These are phyloP conservation scores for Xiphorhynchus elegans DNA, from an alignment of 2,113 vertebrate species.

Conservation along the genomic window DNA sequence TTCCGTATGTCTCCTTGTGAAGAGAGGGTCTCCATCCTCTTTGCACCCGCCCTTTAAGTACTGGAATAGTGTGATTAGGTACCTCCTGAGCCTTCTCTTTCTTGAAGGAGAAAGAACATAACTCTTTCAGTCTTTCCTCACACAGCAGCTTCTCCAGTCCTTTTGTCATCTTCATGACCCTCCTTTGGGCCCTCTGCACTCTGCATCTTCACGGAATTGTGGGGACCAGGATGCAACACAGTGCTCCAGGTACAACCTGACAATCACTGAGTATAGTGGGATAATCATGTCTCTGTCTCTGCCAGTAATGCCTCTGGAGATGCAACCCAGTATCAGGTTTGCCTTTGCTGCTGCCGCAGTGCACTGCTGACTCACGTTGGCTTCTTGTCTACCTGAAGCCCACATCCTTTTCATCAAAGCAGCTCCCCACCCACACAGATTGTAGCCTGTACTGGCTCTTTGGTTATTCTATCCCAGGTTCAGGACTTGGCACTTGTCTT, in stretches of 20 bases:
- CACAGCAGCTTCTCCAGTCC: not conserved
- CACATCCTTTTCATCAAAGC: not conserved
- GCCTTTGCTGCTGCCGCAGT: not conserved
- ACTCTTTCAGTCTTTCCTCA: not conserved
- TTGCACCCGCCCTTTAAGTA: not conserved
- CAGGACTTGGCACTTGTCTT: not conserved
- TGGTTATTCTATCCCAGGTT: not conserved
- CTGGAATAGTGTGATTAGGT: not conserved
- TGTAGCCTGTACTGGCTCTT: not conserved
- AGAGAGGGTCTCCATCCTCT: not conserved
- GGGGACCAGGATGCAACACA: not conserved
- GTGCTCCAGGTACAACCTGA: not conserved
- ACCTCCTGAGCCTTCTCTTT: not conserved
- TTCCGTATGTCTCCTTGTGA: not conserved
- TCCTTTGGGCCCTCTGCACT: not conserved
- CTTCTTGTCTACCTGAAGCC: not conserved
- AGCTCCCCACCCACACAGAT: not conserved
- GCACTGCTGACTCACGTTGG: not conserved
- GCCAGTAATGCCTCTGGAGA: rapidly evolving
- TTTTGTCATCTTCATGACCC: not conserved
- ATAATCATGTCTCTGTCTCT: not conserved
- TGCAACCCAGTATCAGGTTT: not conserved
- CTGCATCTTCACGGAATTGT: not conserved
- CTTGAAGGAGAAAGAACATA: not conserved
- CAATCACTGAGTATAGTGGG: not conserved